phyloP scores from a whole-genome alignment of 1,140 invertebrate genomes.

The Zaprionus capensis region DNA sequence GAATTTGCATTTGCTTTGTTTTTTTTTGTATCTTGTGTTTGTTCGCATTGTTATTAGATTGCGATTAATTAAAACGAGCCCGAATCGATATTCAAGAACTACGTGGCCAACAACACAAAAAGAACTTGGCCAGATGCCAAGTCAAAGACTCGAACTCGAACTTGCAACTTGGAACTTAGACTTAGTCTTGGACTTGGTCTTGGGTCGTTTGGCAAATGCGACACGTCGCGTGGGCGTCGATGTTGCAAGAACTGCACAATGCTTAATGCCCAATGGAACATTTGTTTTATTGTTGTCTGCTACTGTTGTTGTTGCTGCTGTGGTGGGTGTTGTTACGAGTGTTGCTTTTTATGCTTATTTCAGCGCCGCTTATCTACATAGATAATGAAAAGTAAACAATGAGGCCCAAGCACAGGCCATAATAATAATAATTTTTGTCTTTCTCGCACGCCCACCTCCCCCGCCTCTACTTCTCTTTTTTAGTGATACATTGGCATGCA shows the following conservation, averaged over 20 bases:
- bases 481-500: conserved; percentile 75
- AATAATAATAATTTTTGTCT: conserved; percentile 35
- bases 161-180: background rate
- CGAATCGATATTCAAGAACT: conserved; percentile 63
- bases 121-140: background rate
- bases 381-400: conserved; percentile 82
- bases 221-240: conserved; percentile 67
- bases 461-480: background rate
- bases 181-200: background rate
- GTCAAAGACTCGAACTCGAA: background rate
- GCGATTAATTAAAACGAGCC: conserved; percentile 75
- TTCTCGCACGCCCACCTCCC: background rate
- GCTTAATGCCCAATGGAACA: conserved; percentile 56
- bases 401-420: conserved; percentile 32
- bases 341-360: conserved; percentile 55
- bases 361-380: conserved; percentile 62
- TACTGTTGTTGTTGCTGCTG: conserved; percentile 9
- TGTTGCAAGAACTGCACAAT: conserved; percentile 44
- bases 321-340: conserved; percentile 34
- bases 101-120: conserved; percentile 45
- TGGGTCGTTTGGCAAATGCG: conserved; percentile 58
- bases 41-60: conserved; percentile 52
- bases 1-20: conserved; percentile 53
- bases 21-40: conserved; percentile 67
- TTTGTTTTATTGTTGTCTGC: conserved; percentile 61